Percentiles rank a stretch among this genome's conserved stretches.
These are phyloP conservation scores for Drosophila nr. perissopoda DNA, from an alignment of 2,888 invertebrate species.

Conservation along the genomic window DNA sequence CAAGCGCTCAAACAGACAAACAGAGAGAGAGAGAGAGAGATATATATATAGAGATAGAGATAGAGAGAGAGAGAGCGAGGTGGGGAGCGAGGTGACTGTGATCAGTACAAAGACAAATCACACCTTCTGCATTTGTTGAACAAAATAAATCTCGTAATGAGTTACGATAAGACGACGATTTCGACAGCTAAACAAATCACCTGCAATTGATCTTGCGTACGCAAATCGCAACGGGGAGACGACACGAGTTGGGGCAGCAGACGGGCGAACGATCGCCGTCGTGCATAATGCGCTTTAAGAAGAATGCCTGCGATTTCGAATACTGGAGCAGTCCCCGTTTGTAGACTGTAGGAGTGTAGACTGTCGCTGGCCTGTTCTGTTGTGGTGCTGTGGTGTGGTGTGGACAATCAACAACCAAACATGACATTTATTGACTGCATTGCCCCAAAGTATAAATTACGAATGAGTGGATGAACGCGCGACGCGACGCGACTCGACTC, in stretches of 20 bases:
- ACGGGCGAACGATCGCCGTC: conserved; percentile 35
- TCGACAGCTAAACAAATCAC: conserved; percentile 85
- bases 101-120: conserved; percentile 84
- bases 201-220: conserved; percentile 85
- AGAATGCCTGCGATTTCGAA: conserved; percentile 79
- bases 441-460: conserved; percentile 78
- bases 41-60: neutral
- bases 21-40: conserved; percentile 3
- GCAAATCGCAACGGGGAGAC: conserved; percentile 65
- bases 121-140: conserved; percentile 85
- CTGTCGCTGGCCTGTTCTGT: conserved; percentile 2
- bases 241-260: conserved; percentile 8
- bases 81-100: conserved; percentile 25
- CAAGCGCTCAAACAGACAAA: conserved; percentile 28
- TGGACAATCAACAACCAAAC: conserved; percentile 80
- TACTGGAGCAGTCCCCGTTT: conserved; percentile 68
- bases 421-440: conserved; percentile 84
- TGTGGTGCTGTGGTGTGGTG: conserved; percentile 49
- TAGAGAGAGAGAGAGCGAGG: neutral
- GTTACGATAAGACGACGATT: conserved; percentile 85
- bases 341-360: conserved; percentile 13
- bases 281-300: conserved; percentile 70
- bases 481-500: conserved; percentile 16
- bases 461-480: conserved; percentile 60
- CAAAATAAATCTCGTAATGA: conserved; percentile 85